A percentile compares a stretch with the other conserved stretches of the same genome.
Evolutionary conservation across 2,797 vertebrate species (phyloP).

Genomic region (Phylloscopus collybita): DNA sequence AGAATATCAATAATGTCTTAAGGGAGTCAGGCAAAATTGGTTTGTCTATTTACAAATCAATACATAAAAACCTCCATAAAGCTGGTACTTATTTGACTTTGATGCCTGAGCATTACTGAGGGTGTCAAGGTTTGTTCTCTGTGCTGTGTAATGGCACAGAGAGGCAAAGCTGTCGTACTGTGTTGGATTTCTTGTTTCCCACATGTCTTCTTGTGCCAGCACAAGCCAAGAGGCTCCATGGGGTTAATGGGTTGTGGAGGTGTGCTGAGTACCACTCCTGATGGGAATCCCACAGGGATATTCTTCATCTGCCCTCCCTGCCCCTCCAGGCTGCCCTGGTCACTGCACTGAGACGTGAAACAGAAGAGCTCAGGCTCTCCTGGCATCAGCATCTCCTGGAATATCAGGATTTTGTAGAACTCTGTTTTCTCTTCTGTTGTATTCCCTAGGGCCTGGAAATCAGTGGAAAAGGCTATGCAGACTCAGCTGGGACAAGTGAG

Average conservation of each 20-base stretch:
- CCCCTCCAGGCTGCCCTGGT: background rate
- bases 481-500: background rate
- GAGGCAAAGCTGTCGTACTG: background rate
- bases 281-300: background rate
- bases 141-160: background rate
- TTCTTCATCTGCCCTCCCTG: background rate
- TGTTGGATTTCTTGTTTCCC: background rate
- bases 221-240: accelerated
- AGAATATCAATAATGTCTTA: slow-evolving; percentile 33
- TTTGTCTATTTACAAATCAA: slow-evolving; percentile 63
- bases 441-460: background rate
- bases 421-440: background rate
- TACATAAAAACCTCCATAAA: slow-evolving; percentile 44
- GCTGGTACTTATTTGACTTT: slow-evolving; percentile 10
- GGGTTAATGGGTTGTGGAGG: background rate
- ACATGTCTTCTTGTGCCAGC: background rate
- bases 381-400: background rate
- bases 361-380: background rate
- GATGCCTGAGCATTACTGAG: background rate
- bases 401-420: background rate
- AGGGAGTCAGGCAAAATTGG: slow-evolving; percentile 7
- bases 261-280: background rate
- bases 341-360: background rate
- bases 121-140: background rate
- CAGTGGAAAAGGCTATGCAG: background rate